Evolutionary conservation across 2,797 vertebrate species (phyloP), one percentile per base, ranked within the genome.

Genomic region (Typhlichthys eigenmanni): DNA sequence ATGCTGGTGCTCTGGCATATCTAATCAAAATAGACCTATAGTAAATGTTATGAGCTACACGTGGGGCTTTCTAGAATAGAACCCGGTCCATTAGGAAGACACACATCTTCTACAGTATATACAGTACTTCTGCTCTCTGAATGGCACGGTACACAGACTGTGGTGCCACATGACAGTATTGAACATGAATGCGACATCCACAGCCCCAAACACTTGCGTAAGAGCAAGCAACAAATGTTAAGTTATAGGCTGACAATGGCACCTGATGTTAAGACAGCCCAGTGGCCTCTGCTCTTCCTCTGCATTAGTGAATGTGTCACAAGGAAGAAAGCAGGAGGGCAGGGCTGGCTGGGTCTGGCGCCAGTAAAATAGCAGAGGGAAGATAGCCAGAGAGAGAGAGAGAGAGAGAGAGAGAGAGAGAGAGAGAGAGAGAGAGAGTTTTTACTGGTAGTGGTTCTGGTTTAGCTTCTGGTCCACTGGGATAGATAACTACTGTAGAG

Each of bases 271-370:
- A 54, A 78, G 79, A 79, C 54, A 74, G 51, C 58, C 60, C 67
- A 49, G 51, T 81, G 84, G 76, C 63, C 64, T 71, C 64, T 67
- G 58, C 76, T 79, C 74, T 78, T 79, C 60, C 73, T 80, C 58
- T 75, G 69, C 72, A 80, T 83, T 80, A 88, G 74, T 62, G 53
- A 69, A 72, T 49, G 29, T 84, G 86, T 88, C 87, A 82, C 24
- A 49, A 47, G 51, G 60, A 68, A 68, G 62, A 83, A 76, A 68
- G 66, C 66, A 51, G 73, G 71, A 72, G 78, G 43, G 34, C 48
- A 62, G 49, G 49, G 64, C n/a, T 66, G 51, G 13, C 55, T 53
- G 63, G 62, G 53, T 69, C 80, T 87, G 90, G 89, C 85, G 87
- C 87, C 88, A 83, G 43, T 50, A 52, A 19, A 55, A 13, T 58